Conservation (phyloP, 2,113 vertebrate genomes). For the Plecturocebus donacophilus region DNA sequence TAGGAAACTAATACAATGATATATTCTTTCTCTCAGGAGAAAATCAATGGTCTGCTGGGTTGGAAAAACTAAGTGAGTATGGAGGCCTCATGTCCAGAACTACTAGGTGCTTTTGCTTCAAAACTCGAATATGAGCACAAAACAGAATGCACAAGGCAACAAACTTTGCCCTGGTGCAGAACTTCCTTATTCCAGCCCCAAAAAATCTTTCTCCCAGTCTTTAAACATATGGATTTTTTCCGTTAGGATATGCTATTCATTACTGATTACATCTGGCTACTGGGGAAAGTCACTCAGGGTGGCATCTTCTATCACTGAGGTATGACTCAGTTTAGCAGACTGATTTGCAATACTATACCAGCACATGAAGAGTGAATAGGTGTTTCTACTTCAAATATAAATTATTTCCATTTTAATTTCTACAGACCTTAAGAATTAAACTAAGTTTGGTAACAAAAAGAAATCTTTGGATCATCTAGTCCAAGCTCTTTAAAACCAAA, state of each 20-base stretch:
- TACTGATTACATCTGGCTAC: neutral
- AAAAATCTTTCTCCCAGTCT: neutral
- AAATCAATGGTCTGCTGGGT: neutral
- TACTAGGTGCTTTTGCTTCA: neutral
- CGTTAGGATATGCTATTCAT: neutral
- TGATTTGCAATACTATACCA: neutral
- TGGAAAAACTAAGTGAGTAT: neutral
- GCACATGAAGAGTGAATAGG: neutral
- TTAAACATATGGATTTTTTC: neutral
- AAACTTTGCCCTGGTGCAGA: neutral
- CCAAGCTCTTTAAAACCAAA: neutral
- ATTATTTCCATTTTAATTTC: neutral
- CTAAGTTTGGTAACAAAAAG: neutral
- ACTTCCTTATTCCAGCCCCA: neutral
- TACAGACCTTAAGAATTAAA: neutral
- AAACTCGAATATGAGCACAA: neutral
- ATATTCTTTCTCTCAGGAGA: neutral
- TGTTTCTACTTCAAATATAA: neutral
- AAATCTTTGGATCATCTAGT: neutral
- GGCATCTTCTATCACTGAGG: neutral
- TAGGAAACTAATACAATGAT: neutral
- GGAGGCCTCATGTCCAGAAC: neutral
- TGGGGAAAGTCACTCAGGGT: neutral
- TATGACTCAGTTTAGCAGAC: neutral
- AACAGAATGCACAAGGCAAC: neutral